Conservation (phyloP, 2,888 invertebrate species). For the Hyppa rectilinea region DNA sequence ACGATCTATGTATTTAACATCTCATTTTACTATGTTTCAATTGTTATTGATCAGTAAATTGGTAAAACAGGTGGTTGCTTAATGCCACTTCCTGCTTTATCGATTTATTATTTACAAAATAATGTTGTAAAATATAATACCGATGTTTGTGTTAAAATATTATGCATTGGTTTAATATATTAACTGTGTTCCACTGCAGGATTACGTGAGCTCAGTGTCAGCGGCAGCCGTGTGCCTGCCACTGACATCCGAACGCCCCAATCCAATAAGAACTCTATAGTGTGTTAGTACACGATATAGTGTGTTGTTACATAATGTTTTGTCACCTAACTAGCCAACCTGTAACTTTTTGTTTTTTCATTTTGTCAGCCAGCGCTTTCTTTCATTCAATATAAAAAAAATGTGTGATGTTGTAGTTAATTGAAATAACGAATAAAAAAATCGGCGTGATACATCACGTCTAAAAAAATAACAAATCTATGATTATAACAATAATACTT, state of each 20-base stretch:
- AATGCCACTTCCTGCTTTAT: neutral
- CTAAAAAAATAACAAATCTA: neutral
- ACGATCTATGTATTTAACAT: neutral
- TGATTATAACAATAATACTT: neutral
- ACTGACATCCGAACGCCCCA: neutral
- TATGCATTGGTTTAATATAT: conserved; percentile 10
- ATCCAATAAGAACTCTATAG: conserved; percentile 18
- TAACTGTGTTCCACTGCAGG: conserved; percentile 19
- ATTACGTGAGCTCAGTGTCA: conserved; percentile 50
- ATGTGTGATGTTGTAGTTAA: neutral
- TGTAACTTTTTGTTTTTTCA: no score
- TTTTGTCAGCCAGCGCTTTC: neutral
- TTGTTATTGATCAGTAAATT: neutral
- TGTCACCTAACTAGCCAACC: neutral
- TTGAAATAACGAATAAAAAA: neutral
- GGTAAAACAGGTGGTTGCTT: neutral
- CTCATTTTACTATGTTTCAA: neutral
- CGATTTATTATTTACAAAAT: neutral
- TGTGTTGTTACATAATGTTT: conserved; percentile 22
- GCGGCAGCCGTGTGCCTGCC: conserved; percentile 33
- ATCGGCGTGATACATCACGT: no score
- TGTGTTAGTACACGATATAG: conserved; percentile 10
- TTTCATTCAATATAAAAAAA: no score
- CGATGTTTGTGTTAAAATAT: neutral
- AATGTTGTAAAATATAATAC: neutral